A percentile compares a stretch with the other conserved stretches of the same genome.
Conservation (phyloP, 2,113 vertebrate species). For the Colius striatus region DNA sequence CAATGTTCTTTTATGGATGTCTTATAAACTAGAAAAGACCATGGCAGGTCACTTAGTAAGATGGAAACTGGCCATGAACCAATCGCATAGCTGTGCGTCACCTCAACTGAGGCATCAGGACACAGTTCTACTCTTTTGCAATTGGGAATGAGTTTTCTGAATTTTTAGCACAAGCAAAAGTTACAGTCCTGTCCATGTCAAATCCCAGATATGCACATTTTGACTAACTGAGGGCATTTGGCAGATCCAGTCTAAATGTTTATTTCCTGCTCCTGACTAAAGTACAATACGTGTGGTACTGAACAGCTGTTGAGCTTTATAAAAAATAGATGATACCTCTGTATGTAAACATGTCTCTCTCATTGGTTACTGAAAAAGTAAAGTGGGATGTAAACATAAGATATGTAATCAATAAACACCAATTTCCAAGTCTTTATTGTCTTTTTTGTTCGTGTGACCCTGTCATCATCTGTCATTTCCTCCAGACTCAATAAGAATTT, state of each 20-base stretch:
- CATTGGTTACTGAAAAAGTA: background rate
- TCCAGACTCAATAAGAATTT: background rate
- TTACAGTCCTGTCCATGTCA: background rate
- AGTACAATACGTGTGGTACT: background rate
- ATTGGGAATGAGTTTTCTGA: background rate
- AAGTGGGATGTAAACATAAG: background rate
- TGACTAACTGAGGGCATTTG: background rate
- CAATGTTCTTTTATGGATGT: background rate
- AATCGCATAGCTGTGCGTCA: background rate
- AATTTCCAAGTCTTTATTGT: background rate
- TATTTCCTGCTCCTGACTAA: background rate
- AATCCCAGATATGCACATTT: background rate
- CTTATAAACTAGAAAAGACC: background rate
- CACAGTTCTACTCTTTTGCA: background rate
- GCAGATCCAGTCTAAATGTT: background rate
- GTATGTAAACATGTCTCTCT: background rate
- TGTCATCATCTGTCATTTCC: background rate
- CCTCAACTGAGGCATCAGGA: background rate
- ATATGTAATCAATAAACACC: background rate
- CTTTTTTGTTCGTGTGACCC: background rate
- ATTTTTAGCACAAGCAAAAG: background rate
- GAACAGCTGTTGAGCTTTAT: constrained; percentile 1
- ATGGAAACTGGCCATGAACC: background rate
- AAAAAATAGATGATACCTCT: background rate
- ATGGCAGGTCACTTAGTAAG: background rate